phyloP scores from a whole-genome alignment of 1,140 invertebrate genomes.

The Philopotamus ludificatus region DNA sequence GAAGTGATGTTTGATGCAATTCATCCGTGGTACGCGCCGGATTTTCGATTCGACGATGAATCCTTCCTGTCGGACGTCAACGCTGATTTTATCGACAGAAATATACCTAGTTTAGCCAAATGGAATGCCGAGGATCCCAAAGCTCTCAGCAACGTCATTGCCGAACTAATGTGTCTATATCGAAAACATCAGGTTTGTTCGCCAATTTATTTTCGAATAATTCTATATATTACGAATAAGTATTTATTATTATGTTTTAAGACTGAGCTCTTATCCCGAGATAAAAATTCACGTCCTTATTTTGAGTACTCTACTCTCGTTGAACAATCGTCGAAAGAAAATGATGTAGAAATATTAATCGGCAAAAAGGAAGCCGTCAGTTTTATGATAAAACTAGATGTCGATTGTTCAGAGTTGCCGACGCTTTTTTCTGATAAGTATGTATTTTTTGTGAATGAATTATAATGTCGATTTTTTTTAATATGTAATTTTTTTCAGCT shows the following conservation, averaged over 20 bases:
- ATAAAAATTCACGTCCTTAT: conserved; percentile 51
- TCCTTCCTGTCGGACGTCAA: conserved; percentile 57
- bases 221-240: not conserved
- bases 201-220: too few relatives aligned
- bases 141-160: conserved; percentile 56
- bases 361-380: conserved; percentile 50
- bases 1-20: conserved; percentile 48
- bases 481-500: conserved; percentile 44
- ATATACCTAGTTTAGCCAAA: conserved; percentile 58
- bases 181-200: conserved; percentile 60
- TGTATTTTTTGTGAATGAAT: conserved; percentile 6
- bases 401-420: conserved; percentile 50
- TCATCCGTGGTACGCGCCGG: conserved; percentile 48
- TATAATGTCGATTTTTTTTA: not conserved
- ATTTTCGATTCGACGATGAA: conserved; percentile 59
- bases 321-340: conserved; percentile 51
- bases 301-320: conserved; percentile 55
- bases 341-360: conserved; percentile 54
- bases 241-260: too few relatives aligned
- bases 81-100: conserved; percentile 49
- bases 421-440: conserved; percentile 53
- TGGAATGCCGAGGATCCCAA: conserved; percentile 58
- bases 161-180: conserved; percentile 56
- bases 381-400: conserved; percentile 53
- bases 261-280: too few relatives aligned